A percentile compares a stretch with the other conserved stretches of the same genome.
These are phyloP conservation scores for Cololabis saira DNA, from an alignment of 2,113 vertebrate genomes.

Conservation along the genomic window DNA sequence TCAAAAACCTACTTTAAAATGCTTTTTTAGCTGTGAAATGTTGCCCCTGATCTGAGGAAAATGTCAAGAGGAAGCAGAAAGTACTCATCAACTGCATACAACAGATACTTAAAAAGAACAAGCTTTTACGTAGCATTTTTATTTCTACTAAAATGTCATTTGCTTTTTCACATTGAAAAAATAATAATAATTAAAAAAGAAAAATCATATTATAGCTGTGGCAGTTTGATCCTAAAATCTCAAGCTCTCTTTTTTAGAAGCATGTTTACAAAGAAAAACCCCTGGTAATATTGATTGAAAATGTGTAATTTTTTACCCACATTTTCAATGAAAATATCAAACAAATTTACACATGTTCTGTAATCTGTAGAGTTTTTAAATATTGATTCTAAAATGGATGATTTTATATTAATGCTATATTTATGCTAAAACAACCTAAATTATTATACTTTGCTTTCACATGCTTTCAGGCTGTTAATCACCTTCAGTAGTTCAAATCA, in stretches of 20 bases:
- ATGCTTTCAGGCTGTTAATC: no score
- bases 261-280: background rate
- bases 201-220: no score
- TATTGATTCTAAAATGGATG: no score
- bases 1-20: background rate
- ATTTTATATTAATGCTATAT: no score
- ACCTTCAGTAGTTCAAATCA: no score
- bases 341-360: no score
- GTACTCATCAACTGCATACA: background rate
- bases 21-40: conserved; percentile 11
- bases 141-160: background rate
- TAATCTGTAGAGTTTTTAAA: no score
- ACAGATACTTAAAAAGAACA: background rate
- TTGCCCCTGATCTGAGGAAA: background rate
- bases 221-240: background rate
- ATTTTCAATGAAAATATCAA: no score
- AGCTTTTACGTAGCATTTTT: background rate
- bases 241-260: background rate
- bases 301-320: no score
- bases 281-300: no score
- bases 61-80: conserved; percentile 30
- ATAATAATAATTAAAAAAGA: background rate
- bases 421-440: no score
- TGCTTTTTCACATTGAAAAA: background rate
- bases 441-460: no score